Base-by-base conservation (phyloP, 2,113 vertebrate genomes). In the Notarius quadriscutis region DNA sequence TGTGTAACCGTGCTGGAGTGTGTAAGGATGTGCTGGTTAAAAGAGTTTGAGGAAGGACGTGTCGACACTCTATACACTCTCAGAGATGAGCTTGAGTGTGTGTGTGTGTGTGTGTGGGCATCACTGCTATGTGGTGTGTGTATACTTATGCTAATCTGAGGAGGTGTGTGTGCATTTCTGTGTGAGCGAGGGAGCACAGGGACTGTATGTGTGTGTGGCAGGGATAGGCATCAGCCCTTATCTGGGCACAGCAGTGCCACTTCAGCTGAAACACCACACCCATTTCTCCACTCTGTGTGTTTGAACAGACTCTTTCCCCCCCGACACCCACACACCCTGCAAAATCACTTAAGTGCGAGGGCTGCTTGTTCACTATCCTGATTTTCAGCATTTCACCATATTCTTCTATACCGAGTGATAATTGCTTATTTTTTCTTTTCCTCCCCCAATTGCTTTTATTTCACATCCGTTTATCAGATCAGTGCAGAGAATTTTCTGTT, bases 231-330 rank as follows among this genome's bases (percentile, higher is more conserved):
- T 95, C 94, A 92, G 91, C 92, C 92, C 94, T 95, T 95, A 95
- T 95, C 94, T 94, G 93, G 92, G 94, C 92, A 94, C 92, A 93
- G 92, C 95, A 95, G 95, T 95, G 94, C 94, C 94, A 95, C 93
- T 93, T 94, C 94, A 95, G 93, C 94, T 95, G 95, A 95, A 95
- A 95, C 95, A 92, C 94, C 94, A 94, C 95, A 95, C 94, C 94
- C 94, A 94, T 93, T 88, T 93, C 92, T 93, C 94, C 92, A 93
- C 93, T 93, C 92, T 91, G 92, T 91, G 91, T 95, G 93, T 95
- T 95, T 95, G 93, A 94, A 94, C 94, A 95, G 94, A 84, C 92
- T 89, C 92, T 10, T 41, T 8, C 81, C 67, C 57, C 86, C 67
- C 80, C 60, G 67, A 88, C 41, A 87, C 62, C 80, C 82, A 82